Evolutionary conservation across 2,888 invertebrate species (phyloP), one percentile per base, ranked within the genome.

Genomic region (Meteorus colon): DNA sequence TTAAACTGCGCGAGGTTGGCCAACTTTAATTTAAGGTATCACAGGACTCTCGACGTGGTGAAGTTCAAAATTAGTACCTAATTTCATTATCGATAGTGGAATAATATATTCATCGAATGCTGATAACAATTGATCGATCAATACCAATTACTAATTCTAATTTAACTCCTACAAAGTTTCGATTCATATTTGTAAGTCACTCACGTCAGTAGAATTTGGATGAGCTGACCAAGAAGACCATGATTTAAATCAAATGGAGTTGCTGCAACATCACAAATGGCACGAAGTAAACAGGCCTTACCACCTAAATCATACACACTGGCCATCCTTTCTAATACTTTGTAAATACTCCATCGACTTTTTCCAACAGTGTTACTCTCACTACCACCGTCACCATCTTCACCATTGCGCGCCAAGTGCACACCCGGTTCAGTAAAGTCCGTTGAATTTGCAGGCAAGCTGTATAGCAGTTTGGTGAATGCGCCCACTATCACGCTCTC

Each of bases 221-320:
- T 90, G 82, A 96, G 91, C 90, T 95, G 94, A 31, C 94, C 95
- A 72, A 95, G 92, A 80, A 96, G 90, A 3, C 95, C 95, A 82
- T 94, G 93, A 83, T 93, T 92, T 84, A 92, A 91, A 82, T 92
- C 92, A 85, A 95, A 93, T 68, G 95, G 93, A 70, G 92, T 91
- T 79, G 93, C 91, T 0, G 96, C 93, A 5, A 94, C 93, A 87
- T 96, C 95, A 87, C 96, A 96, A 86, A 96, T 95, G 81, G 94
- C 92, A 82, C 94, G 92, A 77, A 96, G 90, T 82, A 96, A 86
- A 88, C 96, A 96, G 19, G 92, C 92, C 77, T 94, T 92, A 8
- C 89, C 87, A 3, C 85, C 86, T 51, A 87, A 84, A 59, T 87
- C 88, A 73, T 87, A 87, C 69, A 86, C 34, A 67, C 92, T 91